A percentile compares a stretch with the other conserved stretches of the same genome.
Evolutionary conservation across 2,888 invertebrate genomes (phyloP).

Genomic region (Platypus cylindrus): DNA sequence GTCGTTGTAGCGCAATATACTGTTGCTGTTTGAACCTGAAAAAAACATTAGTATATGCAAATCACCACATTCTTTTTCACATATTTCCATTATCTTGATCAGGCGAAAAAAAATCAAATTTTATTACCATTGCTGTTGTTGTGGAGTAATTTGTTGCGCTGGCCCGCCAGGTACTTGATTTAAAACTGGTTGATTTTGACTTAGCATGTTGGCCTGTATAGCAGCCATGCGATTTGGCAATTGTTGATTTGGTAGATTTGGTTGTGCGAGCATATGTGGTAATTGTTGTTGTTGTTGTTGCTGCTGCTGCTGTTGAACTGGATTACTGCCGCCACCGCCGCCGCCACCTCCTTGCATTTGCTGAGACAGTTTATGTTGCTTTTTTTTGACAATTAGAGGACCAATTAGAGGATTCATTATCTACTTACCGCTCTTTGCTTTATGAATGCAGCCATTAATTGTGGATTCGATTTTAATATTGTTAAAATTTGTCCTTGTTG

Average conservation of each 20-base stretch:
- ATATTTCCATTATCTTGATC: background rate
- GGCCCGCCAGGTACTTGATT: constrained; percentile 24
- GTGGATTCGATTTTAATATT: constrained; percentile 87
- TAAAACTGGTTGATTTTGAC: constrained; percentile 25
- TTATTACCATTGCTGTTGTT: constrained; percentile 37
- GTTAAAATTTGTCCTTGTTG: constrained; percentile 83
- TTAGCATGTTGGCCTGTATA: constrained; percentile 36
- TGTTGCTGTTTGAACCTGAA: constrained; percentile 32
- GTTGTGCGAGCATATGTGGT: constrained; percentile 38
- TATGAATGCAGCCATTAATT: constrained; percentile 89
- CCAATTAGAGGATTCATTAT: background rate
- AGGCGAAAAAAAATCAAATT: background rate
- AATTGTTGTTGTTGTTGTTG: constrained; percentile 39
- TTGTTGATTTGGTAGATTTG: constrained; percentile 35
- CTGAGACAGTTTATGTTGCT: constrained; percentile 3
- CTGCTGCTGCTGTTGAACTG: constrained; percentile 28
- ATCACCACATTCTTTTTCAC: constrained; percentile 2
- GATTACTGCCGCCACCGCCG: no score
- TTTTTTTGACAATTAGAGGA: background rate
- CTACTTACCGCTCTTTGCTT: constrained; percentile 61
- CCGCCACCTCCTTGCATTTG: no score
- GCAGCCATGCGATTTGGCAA: constrained; percentile 39
- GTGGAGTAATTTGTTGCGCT: constrained; percentile 24
- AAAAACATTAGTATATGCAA: background rate
- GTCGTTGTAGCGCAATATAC: constrained; percentile 29